Conservation (phyloP, 1,140 invertebrate species). For the Diachasmimorpha longicaudata region DNA sequence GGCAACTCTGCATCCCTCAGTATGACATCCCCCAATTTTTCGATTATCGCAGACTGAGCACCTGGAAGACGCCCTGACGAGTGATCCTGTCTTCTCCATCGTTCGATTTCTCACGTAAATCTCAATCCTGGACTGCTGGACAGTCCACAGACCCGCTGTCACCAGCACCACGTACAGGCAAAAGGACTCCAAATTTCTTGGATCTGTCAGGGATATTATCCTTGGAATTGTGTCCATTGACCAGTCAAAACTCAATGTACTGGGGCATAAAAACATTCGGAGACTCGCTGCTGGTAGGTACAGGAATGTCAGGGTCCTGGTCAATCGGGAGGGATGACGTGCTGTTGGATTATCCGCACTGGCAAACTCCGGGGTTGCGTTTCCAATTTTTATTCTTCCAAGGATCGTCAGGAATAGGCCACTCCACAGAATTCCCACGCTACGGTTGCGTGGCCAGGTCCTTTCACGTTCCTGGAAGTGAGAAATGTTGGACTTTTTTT, state of each 20-base stretch:
- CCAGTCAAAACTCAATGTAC: constrained; percentile 91
- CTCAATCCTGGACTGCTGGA: constrained; percentile 40
- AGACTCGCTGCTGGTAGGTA: constrained; percentile 90
- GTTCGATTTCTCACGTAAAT: constrained; percentile 15
- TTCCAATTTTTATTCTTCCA: constrained; percentile 55
- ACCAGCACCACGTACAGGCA: constrained; percentile 72
- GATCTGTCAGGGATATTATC: constrained; percentile 75
- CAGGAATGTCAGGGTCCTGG: constrained; percentile 81
- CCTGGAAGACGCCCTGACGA: constrained; percentile 34
- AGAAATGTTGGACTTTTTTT: background rate
- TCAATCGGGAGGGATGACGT: constrained; percentile 72
- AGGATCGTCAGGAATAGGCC: constrained; percentile 52
- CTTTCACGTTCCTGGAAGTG: constrained; percentile 39
- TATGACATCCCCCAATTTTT: constrained; percentile 55
- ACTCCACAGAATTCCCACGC: constrained; percentile 52
- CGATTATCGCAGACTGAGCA: constrained; percentile 58
- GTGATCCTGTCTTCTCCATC: constrained; percentile 27
- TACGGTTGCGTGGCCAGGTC: constrained; percentile 39
- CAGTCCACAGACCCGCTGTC: constrained; percentile 46
- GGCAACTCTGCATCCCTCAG: constrained; percentile 57
- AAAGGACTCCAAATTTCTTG: constrained; percentile 74
- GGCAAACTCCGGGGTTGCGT: constrained; percentile 74
- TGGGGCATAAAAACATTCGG: constrained; percentile 80
- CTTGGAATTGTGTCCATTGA: constrained; percentile 92
- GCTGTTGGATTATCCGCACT: constrained; percentile 91